These are phyloP conservation scores for Phallusia fumigata DNA, from an alignment of 23 tunicate species.

Conservation along the genomic window DNA sequence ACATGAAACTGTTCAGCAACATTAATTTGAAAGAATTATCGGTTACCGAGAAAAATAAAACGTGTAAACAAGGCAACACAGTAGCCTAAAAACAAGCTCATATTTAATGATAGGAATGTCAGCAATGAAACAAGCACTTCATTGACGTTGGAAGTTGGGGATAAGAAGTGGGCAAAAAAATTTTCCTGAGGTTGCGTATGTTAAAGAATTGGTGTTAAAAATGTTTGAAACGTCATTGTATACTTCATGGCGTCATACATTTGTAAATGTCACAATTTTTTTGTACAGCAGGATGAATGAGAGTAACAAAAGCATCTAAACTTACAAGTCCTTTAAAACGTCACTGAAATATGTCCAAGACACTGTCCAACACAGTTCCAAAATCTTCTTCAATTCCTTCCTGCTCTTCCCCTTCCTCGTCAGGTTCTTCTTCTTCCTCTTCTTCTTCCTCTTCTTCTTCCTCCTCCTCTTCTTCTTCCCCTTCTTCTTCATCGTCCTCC, in stretches of 20 bases:
- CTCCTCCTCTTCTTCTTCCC: not conserved
- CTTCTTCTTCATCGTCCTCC: not conserved
- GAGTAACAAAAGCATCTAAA: too few relatives aligned
- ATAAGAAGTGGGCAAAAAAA: not conserved
- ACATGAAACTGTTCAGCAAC: too few relatives aligned
- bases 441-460: not conserved
- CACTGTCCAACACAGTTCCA: not conserved
- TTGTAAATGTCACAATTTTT: too few relatives aligned
- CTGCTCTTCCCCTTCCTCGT: not conserved
- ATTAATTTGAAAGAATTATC: too few relatives aligned
- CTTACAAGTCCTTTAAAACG: not conserved
- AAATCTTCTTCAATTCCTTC: not conserved
- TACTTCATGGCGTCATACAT: too few relatives aligned
- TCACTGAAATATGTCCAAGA: not conserved
- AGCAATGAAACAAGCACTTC: too few relatives aligned
- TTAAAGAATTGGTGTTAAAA: not conserved
- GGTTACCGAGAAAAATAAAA: too few relatives aligned
- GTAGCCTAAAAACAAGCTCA: too few relatives aligned
- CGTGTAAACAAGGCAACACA: too few relatives aligned
- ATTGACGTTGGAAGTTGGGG: too few relatives aligned
- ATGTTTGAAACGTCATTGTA: not conserved
- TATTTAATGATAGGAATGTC: too few relatives aligned
- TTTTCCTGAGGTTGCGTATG: not conserved
- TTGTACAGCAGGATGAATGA: too few relatives aligned
- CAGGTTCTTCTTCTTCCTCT: not conserved